These are phyloP conservation scores for Microctenopoma lineatum DNA, from an alignment of 2,797 vertebrate genomes.

Conservation along the genomic window DNA sequence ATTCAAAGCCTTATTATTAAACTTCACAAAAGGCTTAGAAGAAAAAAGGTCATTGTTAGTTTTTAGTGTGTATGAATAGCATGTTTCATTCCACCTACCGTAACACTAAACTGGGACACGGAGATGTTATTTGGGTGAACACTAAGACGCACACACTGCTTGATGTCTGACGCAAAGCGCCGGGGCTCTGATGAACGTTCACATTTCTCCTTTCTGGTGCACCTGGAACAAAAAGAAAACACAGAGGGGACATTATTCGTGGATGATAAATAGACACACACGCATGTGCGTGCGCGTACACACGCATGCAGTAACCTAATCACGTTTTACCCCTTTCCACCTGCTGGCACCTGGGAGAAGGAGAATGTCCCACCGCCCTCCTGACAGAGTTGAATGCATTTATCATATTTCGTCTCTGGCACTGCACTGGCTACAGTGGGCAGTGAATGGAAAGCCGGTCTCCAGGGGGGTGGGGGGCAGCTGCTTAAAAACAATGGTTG, in stretches of 20 bases:
- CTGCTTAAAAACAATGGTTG: slow-evolving; percentile 78
- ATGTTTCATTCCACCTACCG: slow-evolving; percentile 86
- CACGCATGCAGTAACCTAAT: slow-evolving; percentile 61
- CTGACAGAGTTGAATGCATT: slow-evolving; percentile 61
- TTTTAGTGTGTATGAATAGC: not conserved
- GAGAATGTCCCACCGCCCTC: slow-evolving; percentile 58
- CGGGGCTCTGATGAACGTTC: slow-evolving; percentile 93
- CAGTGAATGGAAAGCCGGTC: slow-evolving; percentile 56
- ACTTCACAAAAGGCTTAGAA: not conserved
- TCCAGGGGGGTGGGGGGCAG: slow-evolving; percentile 52
- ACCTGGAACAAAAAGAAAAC: slow-evolving; percentile 80
- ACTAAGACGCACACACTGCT: slow-evolving; percentile 95
- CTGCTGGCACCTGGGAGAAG: slow-evolving; percentile 69
- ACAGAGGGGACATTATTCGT: slow-evolving; percentile 53
- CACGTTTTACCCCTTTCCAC: slow-evolving; percentile 56
- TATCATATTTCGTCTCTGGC: slow-evolving; percentile 75
- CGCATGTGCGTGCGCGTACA: slow-evolving; percentile 4
- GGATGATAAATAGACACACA: slow-evolving; percentile 43
- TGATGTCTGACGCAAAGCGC: slow-evolving; percentile 95
- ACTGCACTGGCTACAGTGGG: slow-evolving; percentile 41
- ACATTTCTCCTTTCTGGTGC: slow-evolving; percentile 95
- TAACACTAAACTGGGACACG: slow-evolving; percentile 95
- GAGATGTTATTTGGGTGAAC: slow-evolving; percentile 99
- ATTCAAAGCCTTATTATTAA: not conserved
- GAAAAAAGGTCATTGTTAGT: not conserved